These are phyloP conservation scores for Patella depressa DNA, from an alignment of 2,888 invertebrate species.

Conservation along the genomic window DNA sequence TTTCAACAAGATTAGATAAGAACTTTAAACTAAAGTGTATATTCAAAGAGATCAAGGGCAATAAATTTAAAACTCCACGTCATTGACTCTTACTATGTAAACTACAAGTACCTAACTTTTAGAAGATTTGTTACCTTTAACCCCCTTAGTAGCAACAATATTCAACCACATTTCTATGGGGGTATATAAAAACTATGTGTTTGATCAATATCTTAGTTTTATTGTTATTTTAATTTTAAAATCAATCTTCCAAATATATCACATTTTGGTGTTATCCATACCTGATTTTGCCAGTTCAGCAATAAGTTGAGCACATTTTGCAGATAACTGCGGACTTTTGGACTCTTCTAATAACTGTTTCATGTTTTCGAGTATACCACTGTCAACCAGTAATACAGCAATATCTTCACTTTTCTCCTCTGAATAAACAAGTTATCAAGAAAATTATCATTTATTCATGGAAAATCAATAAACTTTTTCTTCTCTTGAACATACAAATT, in stretches of 20 bases:
- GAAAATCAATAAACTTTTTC: not conserved
- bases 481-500: not conserved
- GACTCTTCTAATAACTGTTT: constrained; percentile 34
- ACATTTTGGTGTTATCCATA: constrained; percentile 28
- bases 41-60: too few relatives aligned
- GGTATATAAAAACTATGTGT: not conserved
- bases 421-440: constrained; percentile 21
- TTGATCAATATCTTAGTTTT: too few relatives aligned
- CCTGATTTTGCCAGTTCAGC: constrained; percentile 85
- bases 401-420: constrained; percentile 45
- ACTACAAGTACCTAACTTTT: too few relatives aligned
- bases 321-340: constrained; percentile 27
- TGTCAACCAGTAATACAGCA: constrained; percentile 35
- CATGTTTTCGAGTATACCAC: constrained; percentile 46
- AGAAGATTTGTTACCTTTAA: too few relatives aligned
- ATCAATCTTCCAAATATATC: too few relatives aligned
- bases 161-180: not conserved
- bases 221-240: too few relatives aligned
- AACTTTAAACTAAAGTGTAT: too few relatives aligned
- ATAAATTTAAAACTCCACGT: too few relatives aligned
- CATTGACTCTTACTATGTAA: too few relatives aligned
- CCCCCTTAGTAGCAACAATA: too few relatives aligned
- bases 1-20: too few relatives aligned
- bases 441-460: not conserved
- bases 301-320: constrained; percentile 73